Evolutionary conservation across 53 echinoderm and acorn worm genomes (phyloP).

Genomic region (Mesocentrotus franciscanus): DNA sequence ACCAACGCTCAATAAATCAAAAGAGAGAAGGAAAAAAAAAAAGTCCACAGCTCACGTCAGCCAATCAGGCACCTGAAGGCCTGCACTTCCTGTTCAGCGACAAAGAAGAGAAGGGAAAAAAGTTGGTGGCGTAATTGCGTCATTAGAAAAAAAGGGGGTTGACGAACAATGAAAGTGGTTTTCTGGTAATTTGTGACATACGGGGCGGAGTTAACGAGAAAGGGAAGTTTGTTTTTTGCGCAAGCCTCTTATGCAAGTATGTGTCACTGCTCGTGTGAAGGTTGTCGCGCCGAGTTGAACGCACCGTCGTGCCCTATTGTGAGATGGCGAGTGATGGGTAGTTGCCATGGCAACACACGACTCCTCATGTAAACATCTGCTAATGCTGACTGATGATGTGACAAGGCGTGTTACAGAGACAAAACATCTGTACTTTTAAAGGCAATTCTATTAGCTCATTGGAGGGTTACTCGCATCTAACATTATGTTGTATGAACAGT

Average conservation of each 20-base stretch:
- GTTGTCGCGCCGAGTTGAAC: conserved; percentile 33
- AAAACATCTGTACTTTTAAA: neutral
- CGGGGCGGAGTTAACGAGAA: conserved; percentile 47
- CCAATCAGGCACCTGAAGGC: conserved; percentile 66
- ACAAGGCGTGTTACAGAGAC: neutral
- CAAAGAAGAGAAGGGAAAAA: neutral
- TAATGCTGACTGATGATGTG: conserved; percentile 52
- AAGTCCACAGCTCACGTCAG: conserved; percentile 38
- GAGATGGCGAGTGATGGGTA: conserved; percentile 11
- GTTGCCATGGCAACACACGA: conserved; percentile 46
- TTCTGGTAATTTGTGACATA: conserved; percentile 34
- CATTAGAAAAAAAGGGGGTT: neutral
- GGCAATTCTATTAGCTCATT: neutral
- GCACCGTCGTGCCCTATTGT: conserved; percentile 45
- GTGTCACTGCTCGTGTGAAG: conserved; percentile 6
- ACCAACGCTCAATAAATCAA: conserved; percentile 29
- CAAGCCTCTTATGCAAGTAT: neutral
- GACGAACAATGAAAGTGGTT: conserved; percentile 53
- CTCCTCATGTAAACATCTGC: conserved; percentile 59
- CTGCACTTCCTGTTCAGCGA: conserved; percentile 47
- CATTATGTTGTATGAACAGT: too few species aligned
- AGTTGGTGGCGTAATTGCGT: conserved; percentile 34
- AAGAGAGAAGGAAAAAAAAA: neutral
- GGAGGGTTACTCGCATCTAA: neutral
- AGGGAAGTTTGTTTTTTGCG: conserved; percentile 51